These are phyloP conservation scores for Odocoileus virginianus DNA, from an alignment of 2,113 vertebrate genomes.

Conservation along the genomic window DNA sequence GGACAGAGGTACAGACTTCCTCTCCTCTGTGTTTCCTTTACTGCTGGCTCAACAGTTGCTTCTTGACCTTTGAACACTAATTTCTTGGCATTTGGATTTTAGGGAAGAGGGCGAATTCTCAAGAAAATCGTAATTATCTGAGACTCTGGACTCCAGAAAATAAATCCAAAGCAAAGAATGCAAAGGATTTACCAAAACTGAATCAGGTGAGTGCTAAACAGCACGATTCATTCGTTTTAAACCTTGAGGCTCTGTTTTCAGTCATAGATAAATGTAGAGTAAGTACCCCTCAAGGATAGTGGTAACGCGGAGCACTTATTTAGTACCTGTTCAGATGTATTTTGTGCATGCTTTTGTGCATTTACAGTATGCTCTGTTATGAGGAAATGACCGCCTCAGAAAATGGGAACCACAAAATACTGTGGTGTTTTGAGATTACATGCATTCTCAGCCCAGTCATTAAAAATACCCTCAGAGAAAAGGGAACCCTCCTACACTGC, in stretches of 20 bases:
- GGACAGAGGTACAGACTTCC: slow-evolving; percentile 86
- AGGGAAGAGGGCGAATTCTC: slow-evolving; percentile 91
- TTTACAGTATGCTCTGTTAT: not conserved
- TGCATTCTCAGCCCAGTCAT: not conserved
- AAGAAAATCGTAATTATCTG: slow-evolving; percentile 93
- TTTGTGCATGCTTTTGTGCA: not conserved
- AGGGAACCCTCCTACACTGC: not conserved
- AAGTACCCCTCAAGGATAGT: not conserved
- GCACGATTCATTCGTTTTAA: not conserved
- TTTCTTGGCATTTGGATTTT: slow-evolving; percentile 46
- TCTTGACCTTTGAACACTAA: not conserved
- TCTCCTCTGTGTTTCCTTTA: not conserved
- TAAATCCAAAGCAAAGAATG: slow-evolving; percentile 87
- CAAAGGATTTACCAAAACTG: slow-evolving; percentile 93
- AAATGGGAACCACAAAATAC: not conserved
- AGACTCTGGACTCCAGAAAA: slow-evolving; percentile 94
- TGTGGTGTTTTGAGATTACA: not conserved
- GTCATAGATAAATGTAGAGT: not conserved
- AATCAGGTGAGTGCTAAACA: slow-evolving; percentile 87
- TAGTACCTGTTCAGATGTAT: not conserved
- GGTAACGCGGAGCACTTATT: not conserved
- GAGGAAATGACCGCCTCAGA: not conserved
- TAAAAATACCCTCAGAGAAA: not conserved
- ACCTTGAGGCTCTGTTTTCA: not conserved
- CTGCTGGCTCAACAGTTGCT: not conserved